A percentile compares a stretch with the other conserved stretches of the same genome.
These are phyloP conservation scores for Labia minor DNA, from an alignment of 2,888 invertebrate species.

Conservation along the genomic window DNA sequence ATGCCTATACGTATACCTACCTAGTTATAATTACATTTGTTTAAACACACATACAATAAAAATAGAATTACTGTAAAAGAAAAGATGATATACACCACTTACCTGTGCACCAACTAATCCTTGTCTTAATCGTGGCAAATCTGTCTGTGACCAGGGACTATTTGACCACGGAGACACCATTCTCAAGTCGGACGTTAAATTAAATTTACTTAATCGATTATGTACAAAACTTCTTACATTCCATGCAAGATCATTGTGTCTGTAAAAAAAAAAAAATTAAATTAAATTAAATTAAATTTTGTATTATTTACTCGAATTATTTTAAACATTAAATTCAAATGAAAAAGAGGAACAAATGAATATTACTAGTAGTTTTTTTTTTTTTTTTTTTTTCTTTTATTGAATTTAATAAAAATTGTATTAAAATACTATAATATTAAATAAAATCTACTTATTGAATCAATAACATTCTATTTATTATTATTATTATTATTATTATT, in stretches of 20 bases:
- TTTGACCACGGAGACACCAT: conserved; percentile 29
- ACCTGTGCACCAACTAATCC: conserved; percentile 37
- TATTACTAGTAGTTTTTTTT: too few relatives aligned
- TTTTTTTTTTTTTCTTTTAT: too few relatives aligned
- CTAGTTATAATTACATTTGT: neutral
- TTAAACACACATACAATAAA: neutral
- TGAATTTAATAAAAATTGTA: too few relatives aligned
- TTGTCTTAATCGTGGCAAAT: conserved; percentile 34
- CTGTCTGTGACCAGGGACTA: conserved; percentile 35
- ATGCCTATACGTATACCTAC: neutral
- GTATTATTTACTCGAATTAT: too few relatives aligned
- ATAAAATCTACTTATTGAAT: too few relatives aligned
- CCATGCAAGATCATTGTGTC: conserved; percentile 32
- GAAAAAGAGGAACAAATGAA: too few relatives aligned
- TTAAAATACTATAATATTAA: too few relatives aligned
- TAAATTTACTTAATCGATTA: conserved; percentile 30
- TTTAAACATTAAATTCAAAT: too few relatives aligned
- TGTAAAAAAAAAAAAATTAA: too few relatives aligned
- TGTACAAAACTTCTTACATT: conserved; percentile 29
- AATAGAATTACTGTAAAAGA: conserved; percentile 26
- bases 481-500: too few relatives aligned
- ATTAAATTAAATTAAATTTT: too few relatives aligned
- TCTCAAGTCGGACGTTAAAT: conserved; percentile 29
- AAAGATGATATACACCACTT: neutral
- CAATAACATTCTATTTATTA: too few relatives aligned